Conservation (phyloP, 2,797 vertebrate species). For the Coracias cyanogaster region DNA sequence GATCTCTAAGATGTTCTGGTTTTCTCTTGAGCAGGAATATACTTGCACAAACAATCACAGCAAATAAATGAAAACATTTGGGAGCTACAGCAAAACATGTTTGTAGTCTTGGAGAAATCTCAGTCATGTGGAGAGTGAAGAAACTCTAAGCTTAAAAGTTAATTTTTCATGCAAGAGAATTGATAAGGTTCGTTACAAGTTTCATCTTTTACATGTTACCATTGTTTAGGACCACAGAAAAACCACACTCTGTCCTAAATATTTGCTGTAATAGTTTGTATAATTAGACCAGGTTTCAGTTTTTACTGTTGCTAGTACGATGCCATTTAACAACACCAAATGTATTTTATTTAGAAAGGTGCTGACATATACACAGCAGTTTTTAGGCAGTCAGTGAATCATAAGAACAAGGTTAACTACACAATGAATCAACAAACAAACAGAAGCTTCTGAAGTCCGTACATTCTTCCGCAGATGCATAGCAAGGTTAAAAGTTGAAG, state of each 20-base stretch:
- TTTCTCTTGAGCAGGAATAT: background rate
- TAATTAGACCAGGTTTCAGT: background rate
- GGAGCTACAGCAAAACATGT: background rate
- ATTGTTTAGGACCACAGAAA: background rate
- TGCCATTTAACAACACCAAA: background rate
- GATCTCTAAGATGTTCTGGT: background rate
- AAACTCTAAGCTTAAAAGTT: background rate
- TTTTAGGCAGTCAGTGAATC: background rate
- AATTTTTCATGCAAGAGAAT: background rate
- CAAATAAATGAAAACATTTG: background rate
- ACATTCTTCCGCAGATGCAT: background rate
- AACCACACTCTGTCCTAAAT: background rate
- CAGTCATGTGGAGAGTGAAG: background rate
- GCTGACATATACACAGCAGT: background rate
- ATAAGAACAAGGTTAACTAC: background rate
- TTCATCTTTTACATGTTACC: background rate
- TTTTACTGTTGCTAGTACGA: background rate
- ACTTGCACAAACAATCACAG: background rate
- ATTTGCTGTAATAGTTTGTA: background rate
- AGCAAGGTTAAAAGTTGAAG: background rate
- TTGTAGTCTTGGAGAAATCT: background rate
- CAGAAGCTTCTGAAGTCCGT: background rate
- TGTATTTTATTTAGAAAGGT: background rate
- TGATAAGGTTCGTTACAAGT: background rate
- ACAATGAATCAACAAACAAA: background rate